Percentiles rank a stretch among this genome's conserved stretches.
phyloP scores from a whole-genome alignment of 1,140 invertebrate genomes.

The Panagrolaimus sp. region DNA sequence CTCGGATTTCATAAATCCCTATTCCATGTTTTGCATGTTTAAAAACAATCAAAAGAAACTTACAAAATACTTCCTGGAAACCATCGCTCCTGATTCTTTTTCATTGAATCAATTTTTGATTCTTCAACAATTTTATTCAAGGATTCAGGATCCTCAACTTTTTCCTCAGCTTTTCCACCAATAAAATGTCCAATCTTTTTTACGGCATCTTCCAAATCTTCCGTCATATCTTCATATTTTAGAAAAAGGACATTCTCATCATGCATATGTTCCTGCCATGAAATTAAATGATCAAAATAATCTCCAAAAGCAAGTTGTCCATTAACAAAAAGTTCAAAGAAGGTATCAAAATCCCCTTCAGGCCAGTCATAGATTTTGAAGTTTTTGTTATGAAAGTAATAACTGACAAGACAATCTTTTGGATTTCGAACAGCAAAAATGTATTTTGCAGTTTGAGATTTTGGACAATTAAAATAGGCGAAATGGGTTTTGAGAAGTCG shows the following conservation, averaged over 20 bases:
- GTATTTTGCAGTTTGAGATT: conserved; percentile 50
- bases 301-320: conserved; percentile 60
- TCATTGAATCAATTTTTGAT: conserved; percentile 53
- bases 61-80: conserved; percentile 52
- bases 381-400: conserved; percentile 56
- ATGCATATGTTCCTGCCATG: conserved; percentile 54
- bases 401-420: conserved; percentile 53
- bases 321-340: conserved; percentile 58
- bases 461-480: conserved; percentile 48
- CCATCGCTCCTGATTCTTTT: conserved; percentile 53
- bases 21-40: background rate
- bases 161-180: conserved; percentile 45
- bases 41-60: conserved; percentile 35
- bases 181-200: conserved; percentile 55
- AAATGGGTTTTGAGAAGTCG: conserved; percentile 58
- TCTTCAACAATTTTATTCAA: conserved; percentile 47
- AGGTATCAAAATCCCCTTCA: conserved; percentile 55
- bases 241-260: conserved; percentile 59
- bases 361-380: conserved; percentile 57
- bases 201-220: conserved; percentile 42
- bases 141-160: conserved; percentile 37
- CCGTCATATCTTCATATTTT: conserved; percentile 57
- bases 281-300: conserved; percentile 60
- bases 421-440: conserved; percentile 49
- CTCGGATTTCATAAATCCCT: conserved; percentile 4